These are phyloP conservation scores for Deilephila porcellus DNA, from an alignment of 2,888 invertebrate species.

Conservation along the genomic window DNA sequence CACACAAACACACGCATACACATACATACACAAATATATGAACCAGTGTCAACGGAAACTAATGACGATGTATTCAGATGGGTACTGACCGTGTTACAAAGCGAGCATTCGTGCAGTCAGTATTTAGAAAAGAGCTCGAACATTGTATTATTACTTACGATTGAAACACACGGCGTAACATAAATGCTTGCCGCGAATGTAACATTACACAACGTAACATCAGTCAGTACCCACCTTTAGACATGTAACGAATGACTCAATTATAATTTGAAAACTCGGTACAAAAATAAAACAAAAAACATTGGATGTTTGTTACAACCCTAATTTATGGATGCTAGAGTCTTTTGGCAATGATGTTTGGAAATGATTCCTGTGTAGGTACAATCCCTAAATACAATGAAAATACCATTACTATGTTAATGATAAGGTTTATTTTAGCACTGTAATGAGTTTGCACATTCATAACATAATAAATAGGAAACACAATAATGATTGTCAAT, in stretches of 20 bases:
- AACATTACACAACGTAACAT: no score
- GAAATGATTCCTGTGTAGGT: no score
- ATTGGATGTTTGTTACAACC: not conserved
- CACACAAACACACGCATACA: not conserved
- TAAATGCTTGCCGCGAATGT: not conserved
- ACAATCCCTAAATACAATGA: not conserved
- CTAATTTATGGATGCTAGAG: not conserved
- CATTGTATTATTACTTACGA: no score
- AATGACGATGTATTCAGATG: no score
- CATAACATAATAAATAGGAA: not conserved
- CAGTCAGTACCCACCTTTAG: no score
- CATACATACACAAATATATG: not conserved
- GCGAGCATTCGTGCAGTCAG: no score
- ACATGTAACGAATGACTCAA: not conserved
- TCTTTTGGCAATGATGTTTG: no score
- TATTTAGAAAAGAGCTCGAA: no score
- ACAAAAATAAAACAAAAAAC: not conserved
- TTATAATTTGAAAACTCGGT: not conserved
- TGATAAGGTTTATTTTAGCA: not conserved
- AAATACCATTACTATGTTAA: not conserved
- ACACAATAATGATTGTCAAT: not conserved
- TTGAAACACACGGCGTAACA: not conserved
- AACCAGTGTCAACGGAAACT: no score
- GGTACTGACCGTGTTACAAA: no score
- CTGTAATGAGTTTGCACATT: slow-evolving; percentile 1